Evolutionary conservation across 2,888 invertebrate genomes (phyloP).

Genomic region (Drosophila nr. perissopoda): DNA sequence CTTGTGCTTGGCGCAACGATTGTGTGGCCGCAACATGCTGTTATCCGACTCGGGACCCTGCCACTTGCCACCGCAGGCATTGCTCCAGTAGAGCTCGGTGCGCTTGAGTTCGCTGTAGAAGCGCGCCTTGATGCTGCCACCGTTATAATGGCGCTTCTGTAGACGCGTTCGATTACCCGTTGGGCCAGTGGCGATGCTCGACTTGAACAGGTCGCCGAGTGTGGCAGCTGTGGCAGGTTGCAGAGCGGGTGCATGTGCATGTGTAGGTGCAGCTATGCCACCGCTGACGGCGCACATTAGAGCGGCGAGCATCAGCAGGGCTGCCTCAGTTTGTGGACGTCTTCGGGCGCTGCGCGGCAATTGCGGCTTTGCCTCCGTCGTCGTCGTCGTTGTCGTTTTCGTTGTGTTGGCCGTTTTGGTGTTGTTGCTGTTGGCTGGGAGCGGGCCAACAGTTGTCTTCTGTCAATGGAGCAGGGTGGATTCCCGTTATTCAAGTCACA

Average conservation of each 20-base stretch:
- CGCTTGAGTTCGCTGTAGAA: slow-evolving; percentile 55
- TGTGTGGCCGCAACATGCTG: slow-evolving; percentile 1
- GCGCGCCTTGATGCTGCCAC: slow-evolving; percentile 28
- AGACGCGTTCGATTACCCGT: slow-evolving; percentile 29
- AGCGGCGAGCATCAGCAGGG: slow-evolving; percentile 48
- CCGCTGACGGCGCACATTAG: slow-evolving; percentile 51
- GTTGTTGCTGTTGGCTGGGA: slow-evolving; percentile 53
- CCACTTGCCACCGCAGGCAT: slow-evolving; percentile 72
- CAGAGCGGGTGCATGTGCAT: slow-evolving; percentile 14
- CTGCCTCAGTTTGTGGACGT: slow-evolving; percentile 31
- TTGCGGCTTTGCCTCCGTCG: slow-evolving; percentile 39
- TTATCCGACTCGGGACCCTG: neutral
- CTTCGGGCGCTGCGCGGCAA: slow-evolving; percentile 35
- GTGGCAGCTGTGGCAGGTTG: neutral
- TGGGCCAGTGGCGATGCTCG: slow-evolving; percentile 2
- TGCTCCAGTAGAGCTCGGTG: slow-evolving; percentile 66
- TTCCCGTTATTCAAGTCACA: slow-evolving; percentile 36
- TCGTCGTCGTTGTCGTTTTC: slow-evolving; percentile 34
- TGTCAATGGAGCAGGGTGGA: slow-evolving; percentile 30
- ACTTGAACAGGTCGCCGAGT: neutral
- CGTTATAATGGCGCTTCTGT: slow-evolving; percentile 48
- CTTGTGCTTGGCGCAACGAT: slow-evolving; percentile 47
- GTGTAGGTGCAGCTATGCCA: slow-evolving; percentile 13
- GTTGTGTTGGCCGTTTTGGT: slow-evolving; percentile 79
- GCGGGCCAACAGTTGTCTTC: slow-evolving; percentile 78